Conservation (phyloP, 2,888 invertebrate genomes). For the Zaprionus lineosus region DNA sequence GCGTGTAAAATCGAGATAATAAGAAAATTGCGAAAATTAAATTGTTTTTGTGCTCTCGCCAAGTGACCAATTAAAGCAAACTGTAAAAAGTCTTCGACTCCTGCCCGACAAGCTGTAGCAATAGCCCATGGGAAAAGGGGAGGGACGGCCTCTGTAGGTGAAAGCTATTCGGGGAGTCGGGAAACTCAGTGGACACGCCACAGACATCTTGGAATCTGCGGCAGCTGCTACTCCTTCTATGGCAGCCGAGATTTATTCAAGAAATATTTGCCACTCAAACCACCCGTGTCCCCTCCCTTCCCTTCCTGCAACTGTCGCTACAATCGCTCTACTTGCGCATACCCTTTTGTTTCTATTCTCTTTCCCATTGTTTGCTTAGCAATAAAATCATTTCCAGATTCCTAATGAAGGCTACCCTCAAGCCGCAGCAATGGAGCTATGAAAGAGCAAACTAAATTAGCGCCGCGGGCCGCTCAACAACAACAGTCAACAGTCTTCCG, state of each 20-base stretch:
- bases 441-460: constrained; percentile 67
- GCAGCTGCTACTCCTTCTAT: constrained; percentile 33
- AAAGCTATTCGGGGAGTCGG: neutral
- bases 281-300: neutral
- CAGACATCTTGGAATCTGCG: constrained; percentile 14
- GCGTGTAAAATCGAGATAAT: constrained; percentile 72
- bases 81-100: constrained; percentile 58
- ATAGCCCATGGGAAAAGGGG: constrained; percentile 10
- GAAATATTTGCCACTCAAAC: constrained; percentile 12
- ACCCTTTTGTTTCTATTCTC: neutral
- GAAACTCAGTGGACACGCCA: neutral
- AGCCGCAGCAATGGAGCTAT: constrained; percentile 20
- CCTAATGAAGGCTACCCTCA: constrained; percentile 61
- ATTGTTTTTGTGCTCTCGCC: constrained; percentile 72
- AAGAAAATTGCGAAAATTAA: constrained; percentile 77
- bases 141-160: neutral
- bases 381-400: constrained; percentile 68
- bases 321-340: neutral
- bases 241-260: constrained; percentile 49
- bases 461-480: constrained; percentile 52
- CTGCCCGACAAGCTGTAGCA: constrained; percentile 28
- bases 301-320: too few species aligned
- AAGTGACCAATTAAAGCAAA: constrained; percentile 74
- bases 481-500: constrained; percentile 33
- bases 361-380: constrained; percentile 62